Conservation (phyloP, 2,797 vertebrate species). For the Cuniculus paca region DNA sequence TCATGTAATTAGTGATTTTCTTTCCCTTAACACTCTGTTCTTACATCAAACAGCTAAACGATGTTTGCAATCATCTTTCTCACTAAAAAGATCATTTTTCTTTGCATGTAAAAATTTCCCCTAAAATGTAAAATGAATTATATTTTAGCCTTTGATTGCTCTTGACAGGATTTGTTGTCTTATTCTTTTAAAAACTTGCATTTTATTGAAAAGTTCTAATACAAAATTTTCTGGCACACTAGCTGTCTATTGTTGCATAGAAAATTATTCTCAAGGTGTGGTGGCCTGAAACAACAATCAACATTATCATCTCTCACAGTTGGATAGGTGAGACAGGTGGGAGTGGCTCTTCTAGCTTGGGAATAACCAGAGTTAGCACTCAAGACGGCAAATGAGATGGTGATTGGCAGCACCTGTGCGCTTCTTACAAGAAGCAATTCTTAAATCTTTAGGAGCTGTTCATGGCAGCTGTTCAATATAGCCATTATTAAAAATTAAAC, state of each 20-base stretch:
- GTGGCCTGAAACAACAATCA: not conserved
- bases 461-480: not conserved
- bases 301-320: not conserved
- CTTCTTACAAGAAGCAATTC: not conserved
- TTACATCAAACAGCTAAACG: constrained; percentile 54
- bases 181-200: not conserved
- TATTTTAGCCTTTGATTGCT: constrained; percentile 51
- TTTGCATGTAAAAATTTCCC: constrained; percentile 32
- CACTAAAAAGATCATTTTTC: constrained; percentile 52
- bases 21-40: constrained; percentile 2
- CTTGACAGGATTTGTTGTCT: not conserved
- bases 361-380: not conserved
- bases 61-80: constrained; percentile 65
- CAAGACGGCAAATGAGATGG: not conserved
- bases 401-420: accelerated
- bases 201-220: not conserved
- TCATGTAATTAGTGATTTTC: constrained; percentile 46
- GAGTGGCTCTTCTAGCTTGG: not conserved
- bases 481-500: constrained; percentile 8
- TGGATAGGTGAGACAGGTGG: not conserved
- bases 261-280: not conserved
- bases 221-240: not conserved
- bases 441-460: not conserved
- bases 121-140: constrained; percentile 61
- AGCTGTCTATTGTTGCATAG: not conserved